Evolutionary conservation across 2,797 vertebrate genomes (phyloP), one percentile per base, ranked within the genome.

Genomic region (Threskiornis aethiopicus): DNA sequence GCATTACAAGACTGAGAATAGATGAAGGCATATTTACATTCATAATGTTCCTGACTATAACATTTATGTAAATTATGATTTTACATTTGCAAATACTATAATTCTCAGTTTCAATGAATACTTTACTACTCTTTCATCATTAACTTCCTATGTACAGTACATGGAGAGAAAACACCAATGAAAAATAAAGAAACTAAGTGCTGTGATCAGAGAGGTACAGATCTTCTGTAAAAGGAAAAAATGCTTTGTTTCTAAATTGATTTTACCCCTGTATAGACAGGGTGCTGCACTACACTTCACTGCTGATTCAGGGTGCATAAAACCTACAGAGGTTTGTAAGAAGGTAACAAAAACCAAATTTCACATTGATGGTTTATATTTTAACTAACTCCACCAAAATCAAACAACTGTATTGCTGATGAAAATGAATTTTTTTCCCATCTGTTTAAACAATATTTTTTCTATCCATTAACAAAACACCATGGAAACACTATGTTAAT

Each of bases 21-120:
- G 84, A 97, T 94, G 90, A 97, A 97, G 57, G 89, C 83, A 88
- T 97, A 97, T 97, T 98, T 98, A 97, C 87, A 97, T 96, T 96
- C 90, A 89, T 88, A 97, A 97, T 94, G 87, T 79, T 93, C 81
- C 78, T 95, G 93, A 96, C 96, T 97, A 85, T 88, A 98, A 97
- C 86, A 94, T 97, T 97, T 97, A 98, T 95, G 96, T 96, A 96
- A 97, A 98, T 97, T 96, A 97, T 96, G 61, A 95, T 95, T 97
- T 97, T 93, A 97, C 83, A 97, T 97, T 97, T 97, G 88, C 94
- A 98, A 97, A 97, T 95, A 97, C 76, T 94, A 28, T 86, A 88
- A 96, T 95, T 97, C 96, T 98, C 91, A 77, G 88, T 97, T 97
- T 96, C 89, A 96, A 44, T 89, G 78, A 82, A 96, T 86, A 96